Conservation (phyloP, 2,113 vertebrate species). For the Stictonetta naevosa region DNA sequence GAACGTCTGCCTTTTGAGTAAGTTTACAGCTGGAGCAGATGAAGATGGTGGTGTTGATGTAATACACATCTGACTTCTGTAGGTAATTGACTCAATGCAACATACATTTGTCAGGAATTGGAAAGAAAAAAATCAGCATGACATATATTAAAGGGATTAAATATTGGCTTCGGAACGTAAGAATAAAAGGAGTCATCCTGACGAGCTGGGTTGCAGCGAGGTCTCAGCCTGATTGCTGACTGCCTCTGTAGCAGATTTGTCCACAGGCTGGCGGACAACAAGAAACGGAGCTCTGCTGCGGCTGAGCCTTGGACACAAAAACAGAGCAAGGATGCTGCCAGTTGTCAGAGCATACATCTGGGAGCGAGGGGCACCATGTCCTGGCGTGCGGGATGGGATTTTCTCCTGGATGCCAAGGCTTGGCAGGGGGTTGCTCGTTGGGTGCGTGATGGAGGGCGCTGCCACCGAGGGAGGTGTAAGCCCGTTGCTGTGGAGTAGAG, state of each 20-base stretch:
- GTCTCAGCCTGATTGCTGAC: neutral
- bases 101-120: neutral
- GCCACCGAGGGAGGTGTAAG: neutral
- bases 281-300: neutral
- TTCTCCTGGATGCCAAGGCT: neutral
- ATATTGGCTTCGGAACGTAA: neutral
- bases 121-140: neutral
- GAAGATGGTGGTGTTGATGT: conserved; percentile 22
- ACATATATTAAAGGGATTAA: neutral
- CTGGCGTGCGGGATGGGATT: neutral
- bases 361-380: neutral
- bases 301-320: neutral
- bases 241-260: neutral
- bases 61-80: conserved; percentile 17
- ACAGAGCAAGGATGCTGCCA: neutral
- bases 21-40: conserved; percentile 35
- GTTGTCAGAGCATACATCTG: neutral
- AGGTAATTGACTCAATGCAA: neutral
- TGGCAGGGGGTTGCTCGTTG: neutral
- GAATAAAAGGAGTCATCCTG: neutral
- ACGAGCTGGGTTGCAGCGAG: neutral
- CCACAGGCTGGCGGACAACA: neutral
- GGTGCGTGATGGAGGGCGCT: accelerated
- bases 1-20: conserved; percentile 24
- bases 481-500: neutral